Evolutionary conservation across 2,888 invertebrate species (phyloP), one percentile per base, ranked within the genome.

Genomic region (Notodromas monacha): DNA sequence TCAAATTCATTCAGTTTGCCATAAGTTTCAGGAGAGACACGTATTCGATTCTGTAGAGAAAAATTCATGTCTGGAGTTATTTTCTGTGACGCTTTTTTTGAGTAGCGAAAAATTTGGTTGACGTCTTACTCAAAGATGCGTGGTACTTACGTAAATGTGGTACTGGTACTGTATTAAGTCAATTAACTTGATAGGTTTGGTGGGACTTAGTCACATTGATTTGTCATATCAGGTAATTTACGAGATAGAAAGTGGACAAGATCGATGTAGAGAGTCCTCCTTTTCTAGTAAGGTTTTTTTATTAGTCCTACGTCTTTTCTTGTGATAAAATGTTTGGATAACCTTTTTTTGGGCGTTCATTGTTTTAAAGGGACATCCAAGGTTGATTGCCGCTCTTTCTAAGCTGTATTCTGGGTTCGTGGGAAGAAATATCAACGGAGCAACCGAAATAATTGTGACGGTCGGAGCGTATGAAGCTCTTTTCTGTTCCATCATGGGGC

Each of bases 391-490:
- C 39, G 73, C 65, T 2, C 44, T 99, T 16, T 54, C 70, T 0
- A 70, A 73, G 44, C 50, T 92, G 3, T 96, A 86, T 49, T 69
- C 74, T 0, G 63, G 66, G 29, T 46, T 84, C 12, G 49, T 77
- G 30, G 61, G 61, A 2, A 58, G 65, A 30, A 50, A 65, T 32
- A 58, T 99, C n/a, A 65, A 92, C 51, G 64, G 79, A 1, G 55
- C 65, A 38, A 70, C 60, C 34, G 84, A 99, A 49, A 58, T 96
- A 27, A 45, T 92, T 16, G 66, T 92, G 2, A 77, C 84, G 0
- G 57, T 61, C 26, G 96, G 96, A 4, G 96, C 92, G 2, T 96
- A 92, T 45, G 81, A 86, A 46, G 74, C 86, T 1, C 54, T 99
- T 1, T 92, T 68, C 51, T 65, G 68, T 29, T 53, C 73, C 6